phyloP scores from a whole-genome alignment of 64 coral and sea anemone genomes.

The Porites lutea region DNA sequence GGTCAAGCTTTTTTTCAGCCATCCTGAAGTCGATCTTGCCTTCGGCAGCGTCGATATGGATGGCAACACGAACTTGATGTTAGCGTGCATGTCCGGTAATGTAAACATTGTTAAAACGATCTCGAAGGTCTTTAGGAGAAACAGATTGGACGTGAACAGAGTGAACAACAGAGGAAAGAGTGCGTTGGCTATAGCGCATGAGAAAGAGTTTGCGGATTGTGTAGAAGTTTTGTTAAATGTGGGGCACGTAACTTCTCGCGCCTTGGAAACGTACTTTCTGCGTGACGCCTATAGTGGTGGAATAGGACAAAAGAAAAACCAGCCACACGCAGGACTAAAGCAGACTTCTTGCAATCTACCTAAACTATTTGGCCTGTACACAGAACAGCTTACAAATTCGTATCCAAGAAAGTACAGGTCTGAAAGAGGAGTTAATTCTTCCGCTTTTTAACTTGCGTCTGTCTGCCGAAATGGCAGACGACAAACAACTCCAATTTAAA shows the following conservation, averaged over 20 bases:
- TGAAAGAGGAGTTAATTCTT: background rate
- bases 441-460: background rate
- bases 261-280: background rate
- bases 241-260: conserved; percentile 27
- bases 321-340: conserved; percentile 13
- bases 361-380: conserved; percentile 59
- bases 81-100: conserved; percentile 90
- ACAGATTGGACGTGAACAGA: conserved; percentile 74
- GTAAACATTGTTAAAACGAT: conserved; percentile 65
- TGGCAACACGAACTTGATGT: conserved; percentile 84
- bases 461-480: no score
- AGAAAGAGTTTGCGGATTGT: conserved; percentile 32
- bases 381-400: conserved; percentile 70
- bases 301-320: conserved; percentile 9
- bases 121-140: conserved; percentile 60
- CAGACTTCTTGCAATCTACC: conserved; percentile 54
- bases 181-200: conserved; percentile 59
- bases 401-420: conserved; percentile 35
- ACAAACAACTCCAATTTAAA: no score
- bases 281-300: conserved; percentile 16
- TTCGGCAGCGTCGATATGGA: conserved; percentile 66
- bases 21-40: conserved; percentile 77
- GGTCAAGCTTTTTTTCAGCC: conserved; percentile 77
- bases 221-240: conserved; percentile 60
- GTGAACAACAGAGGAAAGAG: conserved; percentile 67